Base-by-base conservation (phyloP, 2,797 vertebrate species). In the Phrynocephalus forsythii region DNA sequence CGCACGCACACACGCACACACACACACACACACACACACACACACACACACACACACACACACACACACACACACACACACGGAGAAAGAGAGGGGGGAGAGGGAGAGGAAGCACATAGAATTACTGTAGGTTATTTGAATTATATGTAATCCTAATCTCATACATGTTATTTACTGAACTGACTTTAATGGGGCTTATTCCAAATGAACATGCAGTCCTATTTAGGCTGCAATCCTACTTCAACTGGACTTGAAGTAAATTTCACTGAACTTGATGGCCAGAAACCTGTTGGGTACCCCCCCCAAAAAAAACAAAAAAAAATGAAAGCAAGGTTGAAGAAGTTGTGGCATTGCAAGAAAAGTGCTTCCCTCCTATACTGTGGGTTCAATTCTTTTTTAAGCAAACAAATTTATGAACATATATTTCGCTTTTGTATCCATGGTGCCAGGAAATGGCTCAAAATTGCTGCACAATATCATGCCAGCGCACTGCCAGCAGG, bases 281-380 rank as follows among this genome's bases (percentile, higher is more conserved):
- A 52, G 52, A 52, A 52, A 52, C 11, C 52, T 52, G 5, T 52
- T 52, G 52, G 52, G 3, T 9, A 0, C 11, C 2, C 9, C 52
- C 52, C 7, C 60, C 38, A 38, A 38, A 38, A 38, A 38, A 38
- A n/a, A 2, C 33, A 33, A 33, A 33, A 44, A 44, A 44, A 2
- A 13, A 63, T 18, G 11, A 63, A 63, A 63, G 60, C 60, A 63
- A 63, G 16, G 60, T 63, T 63, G 60, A 4, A 63, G 60, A 63
- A 63, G 3, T 63, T 63, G 60, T 15, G 60, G 60, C 93, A 93
- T 89, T 79, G 0, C 77, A 88, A 94, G 92, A 94, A 89, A 85
- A 91, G 92, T 91, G 91, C 90, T 93, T 93, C 52, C 52, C 95
- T 95, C 92, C 72, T 93, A 93, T 91, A 90, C 93, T 92, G 90